Evolutionary conservation across 2,888 invertebrate species (phyloP).

Genomic region (Ernsta delagoae): DNA sequence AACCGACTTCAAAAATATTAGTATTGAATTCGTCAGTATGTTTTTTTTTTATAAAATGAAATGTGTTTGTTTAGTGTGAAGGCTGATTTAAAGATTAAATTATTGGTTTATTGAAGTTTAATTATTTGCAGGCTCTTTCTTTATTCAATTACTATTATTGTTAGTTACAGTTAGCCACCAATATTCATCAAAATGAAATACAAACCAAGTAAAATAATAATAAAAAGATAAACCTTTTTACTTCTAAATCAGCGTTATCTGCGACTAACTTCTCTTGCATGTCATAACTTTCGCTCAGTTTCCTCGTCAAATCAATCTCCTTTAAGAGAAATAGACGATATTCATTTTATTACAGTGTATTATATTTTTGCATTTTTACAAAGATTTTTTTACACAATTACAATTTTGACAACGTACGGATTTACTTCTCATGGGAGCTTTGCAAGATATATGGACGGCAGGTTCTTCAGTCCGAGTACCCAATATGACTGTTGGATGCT

Average conservation of each 20-base stretch:
- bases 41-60: no score
- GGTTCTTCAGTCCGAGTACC: constrained; percentile 45
- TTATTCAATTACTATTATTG: no score
- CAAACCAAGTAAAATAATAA: background rate
- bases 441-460: constrained; percentile 45
- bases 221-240: constrained; percentile 80
- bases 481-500: constrained; percentile 59
- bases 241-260: constrained; percentile 88
- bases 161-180: no score
- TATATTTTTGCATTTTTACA: constrained; percentile 8
- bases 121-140: no score
- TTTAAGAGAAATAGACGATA: constrained; percentile 41
- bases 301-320: constrained; percentile 80
- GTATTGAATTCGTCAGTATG: no score
- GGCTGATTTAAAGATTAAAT: no score
- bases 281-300: constrained; percentile 86
- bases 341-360: constrained; percentile 7
- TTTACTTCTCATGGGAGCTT: constrained; percentile 62
- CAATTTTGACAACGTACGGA: constrained; percentile 63
- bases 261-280: constrained; percentile 88
- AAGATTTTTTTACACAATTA: constrained; percentile 5
- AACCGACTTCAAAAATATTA: no score
- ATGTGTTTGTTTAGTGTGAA: no score
- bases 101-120: no score
- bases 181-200: no score